phyloP scores from a whole-genome alignment of 2,113 vertebrate genomes.

The Eublepharis macularius region DNA sequence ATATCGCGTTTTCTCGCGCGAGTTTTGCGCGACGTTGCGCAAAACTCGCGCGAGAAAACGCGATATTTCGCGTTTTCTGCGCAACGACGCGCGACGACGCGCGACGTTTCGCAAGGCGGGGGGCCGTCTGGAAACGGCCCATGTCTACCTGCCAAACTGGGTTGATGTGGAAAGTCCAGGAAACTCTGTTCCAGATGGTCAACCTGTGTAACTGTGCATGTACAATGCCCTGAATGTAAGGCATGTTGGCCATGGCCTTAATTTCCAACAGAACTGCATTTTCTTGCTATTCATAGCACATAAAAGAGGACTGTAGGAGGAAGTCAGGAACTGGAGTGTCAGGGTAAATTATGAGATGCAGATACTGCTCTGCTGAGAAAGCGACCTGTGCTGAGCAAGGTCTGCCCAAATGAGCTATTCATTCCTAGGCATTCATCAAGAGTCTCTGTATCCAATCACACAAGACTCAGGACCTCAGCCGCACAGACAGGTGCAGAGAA shows the following conservation, averaged over 20 bases:
- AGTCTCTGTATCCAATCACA: neutral
- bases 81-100: too few species aligned
- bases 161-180: neutral
- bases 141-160: neutral
- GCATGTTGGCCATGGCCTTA: neutral
- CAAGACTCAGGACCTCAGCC: neutral
- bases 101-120: too few species aligned
- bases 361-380: neutral
- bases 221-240: neutral
- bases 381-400: neutral
- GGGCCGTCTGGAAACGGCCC: too few species aligned
- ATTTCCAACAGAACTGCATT: neutral
- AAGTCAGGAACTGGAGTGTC: neutral
- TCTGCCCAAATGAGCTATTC: neutral
- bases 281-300: neutral
- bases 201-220: neutral
- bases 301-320: neutral
- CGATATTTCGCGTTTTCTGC: too few species aligned
- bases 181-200: neutral
- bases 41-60: too few species aligned
- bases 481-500: neutral
- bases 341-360: accelerated
- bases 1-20: too few species aligned
- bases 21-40: too few species aligned
- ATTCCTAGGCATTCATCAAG: neutral